Base-by-base conservation (phyloP, 2,888 invertebrate genomes). In the Melikaiella ostensackeni region DNA sequence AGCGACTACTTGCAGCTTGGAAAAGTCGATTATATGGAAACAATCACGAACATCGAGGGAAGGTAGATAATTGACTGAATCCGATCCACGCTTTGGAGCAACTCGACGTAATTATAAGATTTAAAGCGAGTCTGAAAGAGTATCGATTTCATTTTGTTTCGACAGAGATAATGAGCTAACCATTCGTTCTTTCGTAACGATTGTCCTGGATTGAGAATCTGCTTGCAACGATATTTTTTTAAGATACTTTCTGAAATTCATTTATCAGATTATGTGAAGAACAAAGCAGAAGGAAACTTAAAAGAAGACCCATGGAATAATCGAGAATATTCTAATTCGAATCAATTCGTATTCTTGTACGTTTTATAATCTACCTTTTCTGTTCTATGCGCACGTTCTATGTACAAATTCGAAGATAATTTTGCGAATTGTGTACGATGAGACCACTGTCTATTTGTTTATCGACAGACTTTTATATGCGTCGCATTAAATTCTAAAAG, bases 61-160 rank as follows among this genome's bases (percentile, higher is more conserved):
- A 30, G 7, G 62, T 19, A 27, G 19, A 62, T 62, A 33, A 33
- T n/a, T 62, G 9, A 33, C 30, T 62, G 62, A 62, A 62, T 62
- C n/a, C 9, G 62, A 33, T n/a, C 33, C 62, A 16, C 19, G 19
- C 33, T 62, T 30, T 30, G 21, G 7, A 59, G 59, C 21, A 27
- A 16, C n/a, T 21, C n/a, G 3, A 63, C 19, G 30, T 33, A 63
- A 63, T 63, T 33, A 33, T 4, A 63, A 63, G n/a, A 19, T 33
- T 21, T 63, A 30, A 63, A n/a, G 35, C 21, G 35, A 63, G 16
- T 33, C 19, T 63, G 35, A 63, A 61, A 9, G 19, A n/a, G 35
- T 63, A 63, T 63, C n/a, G 35, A 63, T 35, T 35, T 63, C 19
- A 63, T 63, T 33, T 63, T 63, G 33, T 63, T 33, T 63, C 2